Evolutionary conservation across 2,797 vertebrate genomes (phyloP).

Genomic region (Xiphorhynchus erythropygius): DNA sequence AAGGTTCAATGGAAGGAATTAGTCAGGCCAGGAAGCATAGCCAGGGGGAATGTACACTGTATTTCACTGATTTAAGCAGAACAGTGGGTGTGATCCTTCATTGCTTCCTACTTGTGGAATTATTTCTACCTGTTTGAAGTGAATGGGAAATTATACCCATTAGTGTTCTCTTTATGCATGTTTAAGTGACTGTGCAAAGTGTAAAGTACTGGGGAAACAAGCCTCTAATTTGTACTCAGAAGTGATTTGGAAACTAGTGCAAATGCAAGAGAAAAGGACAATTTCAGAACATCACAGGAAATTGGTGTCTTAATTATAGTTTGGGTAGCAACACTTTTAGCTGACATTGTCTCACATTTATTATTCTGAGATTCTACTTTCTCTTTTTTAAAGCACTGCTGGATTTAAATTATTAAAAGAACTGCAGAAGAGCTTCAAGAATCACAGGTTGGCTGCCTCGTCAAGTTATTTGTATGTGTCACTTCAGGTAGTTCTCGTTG

Average conservation of each 20-base stretch:
- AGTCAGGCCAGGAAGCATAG: not conserved
- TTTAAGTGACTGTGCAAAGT: constrained; percentile 50
- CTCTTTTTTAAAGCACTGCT: not conserved
- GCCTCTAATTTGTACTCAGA: constrained; percentile 5
- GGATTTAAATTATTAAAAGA: not conserved
- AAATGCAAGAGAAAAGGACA: not conserved
- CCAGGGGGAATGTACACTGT: not conserved
- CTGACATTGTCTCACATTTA: not conserved
- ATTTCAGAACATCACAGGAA: not conserved
- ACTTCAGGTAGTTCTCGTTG: not conserved
- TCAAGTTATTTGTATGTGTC: not conserved
- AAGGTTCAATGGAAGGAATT: constrained; percentile 4
- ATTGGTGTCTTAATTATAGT: not conserved
- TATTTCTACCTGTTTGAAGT: not conserved
- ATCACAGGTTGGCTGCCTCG: not conserved
- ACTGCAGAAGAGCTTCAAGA: not conserved
- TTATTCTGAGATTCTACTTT: not conserved
- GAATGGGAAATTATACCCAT: constrained; percentile 23
- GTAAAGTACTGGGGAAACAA: not conserved
- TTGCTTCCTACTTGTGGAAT: not conserved
- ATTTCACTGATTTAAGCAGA: constrained; percentile 33
- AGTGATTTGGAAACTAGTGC: not conserved
- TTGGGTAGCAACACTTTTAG: not conserved
- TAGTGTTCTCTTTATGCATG: constrained; percentile 17
- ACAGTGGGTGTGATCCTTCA: constrained; percentile 38